These are phyloP conservation scores for Hipparchia semele DNA, from an alignment of 2,888 invertebrate species.

Conservation along the genomic window DNA sequence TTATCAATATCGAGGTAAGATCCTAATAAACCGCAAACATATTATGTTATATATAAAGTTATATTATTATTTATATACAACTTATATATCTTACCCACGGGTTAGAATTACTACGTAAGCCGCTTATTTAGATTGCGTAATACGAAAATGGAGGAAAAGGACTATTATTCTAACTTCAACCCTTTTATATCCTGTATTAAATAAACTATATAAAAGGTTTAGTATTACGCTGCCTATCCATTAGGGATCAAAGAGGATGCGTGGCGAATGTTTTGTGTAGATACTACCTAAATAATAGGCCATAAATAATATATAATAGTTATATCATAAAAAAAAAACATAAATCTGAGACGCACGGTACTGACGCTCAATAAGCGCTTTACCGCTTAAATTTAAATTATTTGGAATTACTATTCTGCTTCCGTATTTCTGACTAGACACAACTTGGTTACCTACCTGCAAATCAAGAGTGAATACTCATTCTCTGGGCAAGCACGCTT, in stretches of 20 bases:
- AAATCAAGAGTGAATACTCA: too few species aligned
- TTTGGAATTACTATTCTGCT: too few species aligned
- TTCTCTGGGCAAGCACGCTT: too few species aligned
- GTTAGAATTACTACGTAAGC: constrained; percentile 10
- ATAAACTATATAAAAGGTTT: constrained; percentile 12
- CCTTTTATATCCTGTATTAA: constrained; percentile 12
- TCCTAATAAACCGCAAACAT: constrained; percentile 6
- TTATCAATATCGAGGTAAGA: not conserved
- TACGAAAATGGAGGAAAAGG: constrained; percentile 8
- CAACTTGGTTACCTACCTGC: too few species aligned
- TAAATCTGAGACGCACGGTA: too few species aligned
- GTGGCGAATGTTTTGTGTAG: not conserved
- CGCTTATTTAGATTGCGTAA: constrained; percentile 9
- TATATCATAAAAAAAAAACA: too few species aligned
- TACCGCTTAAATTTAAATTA: too few species aligned
- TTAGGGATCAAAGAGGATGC: not conserved
- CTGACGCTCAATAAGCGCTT: too few species aligned
- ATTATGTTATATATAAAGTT: constrained; percentile 3
- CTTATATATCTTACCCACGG: not conserved
- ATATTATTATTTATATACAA: constrained; percentile 9
- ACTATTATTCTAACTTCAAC: constrained; percentile 1
- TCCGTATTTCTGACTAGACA: too few species aligned
- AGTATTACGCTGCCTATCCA: not conserved
- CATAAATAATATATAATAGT: too few species aligned
- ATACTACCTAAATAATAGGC: not conserved